Conservation (phyloP, 64 coral and sea anemone species). For the Hydrozoanthus tunicans region DNA sequence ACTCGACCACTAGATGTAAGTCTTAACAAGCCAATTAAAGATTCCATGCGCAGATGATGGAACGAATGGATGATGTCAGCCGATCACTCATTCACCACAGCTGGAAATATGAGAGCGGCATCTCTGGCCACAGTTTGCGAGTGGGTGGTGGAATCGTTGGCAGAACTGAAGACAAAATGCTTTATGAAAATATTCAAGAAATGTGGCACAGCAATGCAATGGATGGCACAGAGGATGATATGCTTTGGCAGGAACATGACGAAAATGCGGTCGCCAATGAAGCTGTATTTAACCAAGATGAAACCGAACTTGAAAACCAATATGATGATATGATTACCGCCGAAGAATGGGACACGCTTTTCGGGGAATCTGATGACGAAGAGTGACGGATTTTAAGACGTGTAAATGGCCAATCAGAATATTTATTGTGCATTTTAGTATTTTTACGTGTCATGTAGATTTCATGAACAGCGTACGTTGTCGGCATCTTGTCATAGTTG, state of each 20-base stretch:
- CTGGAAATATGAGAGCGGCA: not conserved
- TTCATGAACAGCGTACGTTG: no score
- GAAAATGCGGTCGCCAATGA: not conserved
- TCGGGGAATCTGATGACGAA: no score
- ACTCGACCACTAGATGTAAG: not conserved
- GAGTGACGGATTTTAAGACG: no score
- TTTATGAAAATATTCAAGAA: not conserved
- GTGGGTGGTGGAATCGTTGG: not conserved
- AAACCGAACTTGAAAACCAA: no score
- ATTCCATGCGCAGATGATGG: not conserved
- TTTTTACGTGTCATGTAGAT: no score
- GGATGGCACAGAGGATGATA: slow-evolving; percentile 3
- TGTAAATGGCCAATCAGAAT: no score
- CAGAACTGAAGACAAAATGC: not conserved
- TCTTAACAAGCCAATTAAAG: not conserved
- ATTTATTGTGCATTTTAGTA: no score
- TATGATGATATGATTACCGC: no score
- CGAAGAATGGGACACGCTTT: no score
- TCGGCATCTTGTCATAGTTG: no score
- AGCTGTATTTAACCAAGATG: no score
- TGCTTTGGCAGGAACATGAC: not conserved
- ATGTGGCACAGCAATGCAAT: not conserved
- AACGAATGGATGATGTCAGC: not conserved
- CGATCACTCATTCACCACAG: not conserved
- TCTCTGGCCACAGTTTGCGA: not conserved